phyloP scores from a whole-genome alignment of 1,140 invertebrate species.

The Drosophila setifemur region DNA sequence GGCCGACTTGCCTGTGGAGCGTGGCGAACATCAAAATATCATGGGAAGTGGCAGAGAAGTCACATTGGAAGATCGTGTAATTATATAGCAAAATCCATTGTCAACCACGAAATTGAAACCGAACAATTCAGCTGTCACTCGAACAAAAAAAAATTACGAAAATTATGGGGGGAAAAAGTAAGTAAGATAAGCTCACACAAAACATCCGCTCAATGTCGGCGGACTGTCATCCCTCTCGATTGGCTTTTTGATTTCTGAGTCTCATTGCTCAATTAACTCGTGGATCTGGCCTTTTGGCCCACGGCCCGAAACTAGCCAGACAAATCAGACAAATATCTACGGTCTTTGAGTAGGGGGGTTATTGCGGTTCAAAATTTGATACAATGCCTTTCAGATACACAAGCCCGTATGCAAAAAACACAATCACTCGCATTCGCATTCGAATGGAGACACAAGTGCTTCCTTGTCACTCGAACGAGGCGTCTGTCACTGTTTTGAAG shows the following conservation, averaged over 20 bases:
- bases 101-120: slow-evolving; percentile 78
- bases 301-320: slow-evolving; percentile 11
- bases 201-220: slow-evolving; percentile 47
- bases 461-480: slow-evolving; percentile 62
- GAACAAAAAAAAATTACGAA: neutral
- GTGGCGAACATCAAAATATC: slow-evolving; percentile 69
- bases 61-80: slow-evolving; percentile 75
- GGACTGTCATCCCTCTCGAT: slow-evolving; percentile 26
- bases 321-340: too few relatives aligned
- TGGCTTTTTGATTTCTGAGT: slow-evolving; percentile 40
- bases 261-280: slow-evolving; percentile 64
- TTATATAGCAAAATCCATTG: slow-evolving; percentile 78
- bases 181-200: neutral
- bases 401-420: slow-evolving; percentile 43
- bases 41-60: slow-evolving; percentile 54
- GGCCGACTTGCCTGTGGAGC: slow-evolving; percentile 70
- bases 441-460: slow-evolving; percentile 56
- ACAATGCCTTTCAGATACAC: slow-evolving; percentile 15
- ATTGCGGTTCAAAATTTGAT: slow-evolving; percentile 18
- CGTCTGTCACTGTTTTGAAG: slow-evolving; percentile 36
- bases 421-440: slow-evolving; percentile 3
- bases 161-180: neutral
- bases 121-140: slow-evolving; percentile 67
- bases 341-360: too few relatives aligned
- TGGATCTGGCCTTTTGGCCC: slow-evolving; percentile 60